Evolutionary conservation across 2,888 invertebrate species (phyloP).

Genomic region (Sicus ferrugineus): DNA sequence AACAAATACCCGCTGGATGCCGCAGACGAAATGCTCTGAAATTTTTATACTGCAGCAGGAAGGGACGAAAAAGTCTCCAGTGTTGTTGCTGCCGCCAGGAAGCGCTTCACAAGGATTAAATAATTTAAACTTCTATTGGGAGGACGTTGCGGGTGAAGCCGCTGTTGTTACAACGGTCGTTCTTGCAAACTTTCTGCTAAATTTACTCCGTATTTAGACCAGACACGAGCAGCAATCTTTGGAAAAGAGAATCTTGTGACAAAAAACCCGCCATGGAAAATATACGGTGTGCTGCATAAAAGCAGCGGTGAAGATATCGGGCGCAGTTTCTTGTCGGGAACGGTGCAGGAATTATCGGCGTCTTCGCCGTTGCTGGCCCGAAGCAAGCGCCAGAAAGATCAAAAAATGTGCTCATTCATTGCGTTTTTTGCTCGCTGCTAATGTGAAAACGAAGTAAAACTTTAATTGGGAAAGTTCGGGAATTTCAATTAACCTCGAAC

Average conservation of each 20-base stretch:
- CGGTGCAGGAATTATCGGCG: neutral
- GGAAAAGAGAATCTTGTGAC: neutral
- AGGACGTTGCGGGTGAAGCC: neutral
- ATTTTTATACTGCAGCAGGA: conserved; percentile 49
- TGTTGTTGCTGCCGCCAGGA: neutral
- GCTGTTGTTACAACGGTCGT: conserved; percentile 7
- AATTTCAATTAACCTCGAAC: conserved; percentile 64
- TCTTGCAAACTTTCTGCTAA: neutral
- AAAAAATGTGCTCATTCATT: neutral
- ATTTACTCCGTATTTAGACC: neutral
- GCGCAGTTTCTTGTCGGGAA: neutral
- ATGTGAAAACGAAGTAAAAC: conserved; percentile 57
- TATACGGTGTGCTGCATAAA: neutral
- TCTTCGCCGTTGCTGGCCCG: neutral
- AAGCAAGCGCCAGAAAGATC: neutral
- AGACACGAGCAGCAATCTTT: neutral
- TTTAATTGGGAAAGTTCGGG: conserved; percentile 64
- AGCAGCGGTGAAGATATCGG: neutral
- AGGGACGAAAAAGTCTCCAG: conserved; percentile 33
- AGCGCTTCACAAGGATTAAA: conserved; percentile 9
- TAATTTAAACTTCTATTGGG: conserved; percentile 6
- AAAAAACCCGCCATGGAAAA: neutral
- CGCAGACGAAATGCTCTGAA: conserved; percentile 49
- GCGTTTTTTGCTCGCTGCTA: neutral
- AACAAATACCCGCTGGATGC: too few relatives aligned